Evolutionary conservation across 2,888 invertebrate genomes (phyloP).

Genomic region (Empis livida): DNA sequence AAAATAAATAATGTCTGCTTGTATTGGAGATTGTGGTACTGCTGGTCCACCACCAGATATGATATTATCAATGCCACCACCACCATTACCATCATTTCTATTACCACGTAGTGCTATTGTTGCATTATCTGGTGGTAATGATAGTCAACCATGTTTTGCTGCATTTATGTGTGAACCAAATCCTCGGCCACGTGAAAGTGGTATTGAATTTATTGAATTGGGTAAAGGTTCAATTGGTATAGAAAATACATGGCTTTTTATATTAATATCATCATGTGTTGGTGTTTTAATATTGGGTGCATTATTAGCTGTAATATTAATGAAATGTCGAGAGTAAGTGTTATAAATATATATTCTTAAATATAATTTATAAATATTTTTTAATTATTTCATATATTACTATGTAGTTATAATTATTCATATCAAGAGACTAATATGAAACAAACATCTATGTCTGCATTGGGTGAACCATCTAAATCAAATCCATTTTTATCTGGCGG

Average conservation of each 20-base stretch:
- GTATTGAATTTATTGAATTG: slow-evolving; percentile 68
- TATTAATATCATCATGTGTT: slow-evolving; percentile 65
- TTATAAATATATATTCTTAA: neutral
- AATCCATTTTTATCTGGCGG: slow-evolving; percentile 40
- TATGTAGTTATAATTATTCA: slow-evolving; percentile 27
- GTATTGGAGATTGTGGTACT: slow-evolving; percentile 31
- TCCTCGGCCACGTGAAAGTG: slow-evolving; percentile 43
- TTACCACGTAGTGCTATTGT: slow-evolving; percentile 34
- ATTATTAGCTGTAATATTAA: slow-evolving; percentile 59
- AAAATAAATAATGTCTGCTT: slow-evolving; percentile 22
- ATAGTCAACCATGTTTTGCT: slow-evolving; percentile 52
- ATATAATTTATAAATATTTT: neutral
- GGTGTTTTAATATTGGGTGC: slow-evolving; percentile 69
- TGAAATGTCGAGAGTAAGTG: slow-evolving; percentile 68
- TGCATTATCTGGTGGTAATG: slow-evolving; percentile 35
- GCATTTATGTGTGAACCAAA: slow-evolving; percentile 49
- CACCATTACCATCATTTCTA: slow-evolving; percentile 67
- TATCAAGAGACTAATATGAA: slow-evolving; percentile 36
- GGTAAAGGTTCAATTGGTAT: slow-evolving; percentile 42
- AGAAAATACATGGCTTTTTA: slow-evolving; percentile 73
- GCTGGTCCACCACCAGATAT: slow-evolving; percentile 56
- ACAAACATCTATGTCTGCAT: slow-evolving; percentile 44
- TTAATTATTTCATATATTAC: slow-evolving; percentile 14
- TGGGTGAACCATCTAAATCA: slow-evolving; percentile 39
- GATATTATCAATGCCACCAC: slow-evolving; percentile 72